Evolutionary conservation across 2,113 vertebrate species (phyloP), one percentile per base, ranked within the genome.

Genomic region (Coregonus clupeaformis): DNA sequence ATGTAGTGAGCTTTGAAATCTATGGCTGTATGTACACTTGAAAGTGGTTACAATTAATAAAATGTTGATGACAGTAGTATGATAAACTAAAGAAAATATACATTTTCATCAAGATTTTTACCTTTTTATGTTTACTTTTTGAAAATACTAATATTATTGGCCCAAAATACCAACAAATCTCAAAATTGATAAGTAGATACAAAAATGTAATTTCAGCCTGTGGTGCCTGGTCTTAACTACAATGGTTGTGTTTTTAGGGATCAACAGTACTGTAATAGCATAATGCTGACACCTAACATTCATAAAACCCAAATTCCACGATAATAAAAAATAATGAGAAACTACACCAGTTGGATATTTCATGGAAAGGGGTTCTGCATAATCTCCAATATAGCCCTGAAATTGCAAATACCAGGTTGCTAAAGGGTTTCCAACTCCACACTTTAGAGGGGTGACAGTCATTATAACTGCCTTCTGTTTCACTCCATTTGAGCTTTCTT

Each of bases 351-450:
- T 60, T 60, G 6, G n/a, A 60, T 60, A 22, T 60, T 36, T 67
- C 14, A 67, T 20, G 20, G 60, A 29, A 55, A 57, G 47, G 49
- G 45, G 29, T 36, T 74, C 70, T 77, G 79, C 52, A 72, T 42
- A 13, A 52, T 30, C 18, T 73, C 67, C 70, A 60, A 59, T 45
- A 13, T 3, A 62, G 24, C 52, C 30, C 22, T 73, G 30, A 80
- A 79, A 82, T 68, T 70, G 74, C 71, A 70, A 27, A 70, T 65
- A 77, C 47, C 55, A 45, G 77, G 68, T 52, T 80, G 71, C 79
- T 60, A 86, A 84, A 80, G 78, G 77, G 75, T 85, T 88, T 88
- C 83, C 81, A 85, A 80, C 80, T 77, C 75, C 74, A 77, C 80
- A 71, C 76, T 80, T 71, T 81, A 47, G 77, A 62, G 75, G 84